Percentiles rank a stretch among this genome's conserved stretches.
These are phyloP conservation scores for Drosophila nikananu DNA, from an alignment of 1,140 invertebrate species.

Conservation along the genomic window DNA sequence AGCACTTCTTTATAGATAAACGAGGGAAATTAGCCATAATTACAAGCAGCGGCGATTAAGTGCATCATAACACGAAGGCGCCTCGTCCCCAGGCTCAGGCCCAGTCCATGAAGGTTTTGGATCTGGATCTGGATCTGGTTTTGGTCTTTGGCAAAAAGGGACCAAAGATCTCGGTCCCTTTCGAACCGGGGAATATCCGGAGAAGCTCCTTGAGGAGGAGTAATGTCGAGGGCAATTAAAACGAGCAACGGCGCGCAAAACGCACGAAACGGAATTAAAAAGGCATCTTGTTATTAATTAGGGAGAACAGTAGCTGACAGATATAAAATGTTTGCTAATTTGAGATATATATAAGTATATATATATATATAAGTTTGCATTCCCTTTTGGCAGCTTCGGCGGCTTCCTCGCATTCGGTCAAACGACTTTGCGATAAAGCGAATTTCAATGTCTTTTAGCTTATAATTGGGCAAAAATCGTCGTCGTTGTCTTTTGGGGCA, in stretches of 20 bases:
- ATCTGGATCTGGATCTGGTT: conserved; percentile 16
- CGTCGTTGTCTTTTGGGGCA: conserved; percentile 14
- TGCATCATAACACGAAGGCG: conserved; percentile 56
- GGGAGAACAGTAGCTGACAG: conserved; percentile 85
- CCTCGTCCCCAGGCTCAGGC: conserved; percentile 9
- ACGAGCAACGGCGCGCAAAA: conserved; percentile 80
- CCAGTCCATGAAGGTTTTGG: conserved; percentile 11
- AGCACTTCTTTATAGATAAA: conserved; percentile 40
- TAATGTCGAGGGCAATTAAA: conserved; percentile 73
- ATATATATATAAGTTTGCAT: conserved; percentile 32
- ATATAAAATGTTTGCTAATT: conserved; percentile 85
- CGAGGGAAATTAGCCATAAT: conserved; percentile 72
- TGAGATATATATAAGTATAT: conserved; percentile 66
- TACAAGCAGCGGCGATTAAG: conserved; percentile 55
- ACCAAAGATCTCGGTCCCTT: neutral
- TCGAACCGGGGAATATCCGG: conserved; percentile 4
- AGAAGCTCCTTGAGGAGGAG: conserved; percentile 41
- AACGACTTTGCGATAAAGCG: conserved; percentile 75
- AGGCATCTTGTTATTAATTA: conserved; percentile 85
- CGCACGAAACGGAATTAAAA: conserved; percentile 83
- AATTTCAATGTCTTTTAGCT: conserved; percentile 81
- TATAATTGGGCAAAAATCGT: conserved; percentile 74
- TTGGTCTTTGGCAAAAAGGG: conserved; percentile 3
- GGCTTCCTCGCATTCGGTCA: conserved; percentile 54
- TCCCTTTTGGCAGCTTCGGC: conserved; percentile 29